Percentiles rank a stretch among this genome's conserved stretches.
Evolutionary conservation across 2,113 vertebrate species (phyloP).

Genomic region (Pterocles gutturalis): DNA sequence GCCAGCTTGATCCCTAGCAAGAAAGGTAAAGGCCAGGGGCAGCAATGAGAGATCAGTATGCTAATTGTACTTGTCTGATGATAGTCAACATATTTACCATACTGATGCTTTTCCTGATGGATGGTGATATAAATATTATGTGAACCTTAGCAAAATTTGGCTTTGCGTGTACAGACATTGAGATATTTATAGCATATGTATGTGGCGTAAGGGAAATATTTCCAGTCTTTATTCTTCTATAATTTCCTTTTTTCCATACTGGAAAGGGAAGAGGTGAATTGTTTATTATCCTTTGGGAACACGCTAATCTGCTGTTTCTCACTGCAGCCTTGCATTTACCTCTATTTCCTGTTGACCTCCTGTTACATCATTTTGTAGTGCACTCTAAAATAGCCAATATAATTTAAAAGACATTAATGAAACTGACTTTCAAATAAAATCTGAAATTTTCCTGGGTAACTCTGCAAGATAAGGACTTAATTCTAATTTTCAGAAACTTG

Average conservation of each 20-base stretch:
- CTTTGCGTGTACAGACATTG: background rate
- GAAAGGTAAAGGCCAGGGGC: background rate
- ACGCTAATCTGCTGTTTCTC: conserved; percentile 39
- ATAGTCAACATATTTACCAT: background rate
- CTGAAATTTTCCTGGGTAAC: background rate
- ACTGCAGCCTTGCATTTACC: conserved; percentile 23
- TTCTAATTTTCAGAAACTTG: background rate
- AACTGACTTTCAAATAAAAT: background rate
- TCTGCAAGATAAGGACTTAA: background rate
- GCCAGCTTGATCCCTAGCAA: background rate
- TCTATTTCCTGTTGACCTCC: conserved; percentile 27
- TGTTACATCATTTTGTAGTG: background rate
- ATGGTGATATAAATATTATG: background rate
- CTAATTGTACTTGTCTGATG: background rate
- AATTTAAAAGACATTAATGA: background rate
- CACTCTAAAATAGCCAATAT: background rate
- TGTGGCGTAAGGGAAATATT: conserved; percentile 35
- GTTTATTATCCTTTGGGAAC: conserved; percentile 64
- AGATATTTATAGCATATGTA: conserved; percentile 32
- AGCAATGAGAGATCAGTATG: background rate
- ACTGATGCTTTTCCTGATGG: background rate
- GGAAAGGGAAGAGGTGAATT: conserved; percentile 68
- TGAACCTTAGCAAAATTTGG: background rate
- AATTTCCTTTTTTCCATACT: conserved; percentile 60
- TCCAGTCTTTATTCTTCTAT: conserved; percentile 63